phyloP scores from a whole-genome alignment of 2,797 vertebrate genomes.

The Pangasius macronema region DNA sequence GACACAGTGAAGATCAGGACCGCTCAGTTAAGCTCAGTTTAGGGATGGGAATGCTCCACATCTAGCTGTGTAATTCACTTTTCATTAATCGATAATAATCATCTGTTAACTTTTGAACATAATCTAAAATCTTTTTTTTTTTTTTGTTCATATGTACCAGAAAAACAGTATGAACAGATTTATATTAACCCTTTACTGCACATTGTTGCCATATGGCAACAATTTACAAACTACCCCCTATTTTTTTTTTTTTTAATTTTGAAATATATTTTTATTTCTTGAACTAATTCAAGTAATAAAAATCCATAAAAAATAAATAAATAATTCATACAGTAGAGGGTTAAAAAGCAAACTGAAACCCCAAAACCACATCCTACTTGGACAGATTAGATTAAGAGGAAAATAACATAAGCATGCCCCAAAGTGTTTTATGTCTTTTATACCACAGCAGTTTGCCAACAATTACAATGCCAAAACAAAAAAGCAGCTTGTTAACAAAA shows the following conservation, averaged over 20 bases:
- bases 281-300: no score
- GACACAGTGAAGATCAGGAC: not conserved
- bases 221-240: no score
- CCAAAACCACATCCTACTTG: not conserved
- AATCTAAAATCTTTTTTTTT: not conserved
- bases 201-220: no score
- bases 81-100: not conserved
- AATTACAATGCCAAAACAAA: not conserved
- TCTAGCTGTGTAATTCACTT: not conserved
- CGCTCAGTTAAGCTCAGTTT: not conserved
- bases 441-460: not conserved
- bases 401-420: not conserved
- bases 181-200: no score
- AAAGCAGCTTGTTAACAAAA: not conserved
- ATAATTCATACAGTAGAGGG: no score
- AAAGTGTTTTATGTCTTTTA: not conserved
- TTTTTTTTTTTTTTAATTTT: no score
- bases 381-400: not conserved
- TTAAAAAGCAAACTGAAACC: not conserved
- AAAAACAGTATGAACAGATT: not conserved
- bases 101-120: not conserved
- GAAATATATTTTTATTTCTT: no score
- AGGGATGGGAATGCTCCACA: not conserved
- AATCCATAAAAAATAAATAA: no score
- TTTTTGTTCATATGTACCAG: not conserved